Conservation (phyloP, 2,797 vertebrate genomes). For the Dendrocincla fuliginosa region DNA sequence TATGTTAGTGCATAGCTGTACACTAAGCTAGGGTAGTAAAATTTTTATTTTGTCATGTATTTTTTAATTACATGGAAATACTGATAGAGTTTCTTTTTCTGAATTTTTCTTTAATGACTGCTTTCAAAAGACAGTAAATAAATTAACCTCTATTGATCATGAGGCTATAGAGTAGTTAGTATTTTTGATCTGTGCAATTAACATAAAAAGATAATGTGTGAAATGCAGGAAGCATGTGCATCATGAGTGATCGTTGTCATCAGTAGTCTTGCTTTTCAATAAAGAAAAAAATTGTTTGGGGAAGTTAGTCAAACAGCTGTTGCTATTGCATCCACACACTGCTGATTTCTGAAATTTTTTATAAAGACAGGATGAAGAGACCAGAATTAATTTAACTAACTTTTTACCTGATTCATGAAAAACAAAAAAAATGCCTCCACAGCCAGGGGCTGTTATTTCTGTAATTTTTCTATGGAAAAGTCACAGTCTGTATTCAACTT, state of each 20-base stretch:
- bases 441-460: slow-evolving; percentile 58
- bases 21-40: not conserved
- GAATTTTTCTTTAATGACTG: not conserved
- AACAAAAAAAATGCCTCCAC: slow-evolving; percentile 58
- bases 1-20: not conserved
- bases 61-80: not conserved
- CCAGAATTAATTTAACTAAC: slow-evolving; percentile 74
- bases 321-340: slow-evolving; percentile 23
- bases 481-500: slow-evolving; percentile 65
- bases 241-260: slow-evolving; percentile 13
- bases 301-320: slow-evolving; percentile 41
- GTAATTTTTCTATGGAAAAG: slow-evolving; percentile 69
- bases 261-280: slow-evolving; percentile 1
- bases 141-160: not conserved
- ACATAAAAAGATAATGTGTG: slow-evolving; percentile 7
- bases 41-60: not conserved
- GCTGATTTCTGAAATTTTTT: slow-evolving; percentile 25
- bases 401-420: slow-evolving; percentile 62
- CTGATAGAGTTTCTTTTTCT: not conserved
- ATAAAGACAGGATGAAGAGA: slow-evolving; percentile 55
- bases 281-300: slow-evolving; percentile 23
- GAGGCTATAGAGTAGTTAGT: not conserved
- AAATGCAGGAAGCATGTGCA: not conserved
- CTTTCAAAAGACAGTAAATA: slow-evolving; percentile 4
- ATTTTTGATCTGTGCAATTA: not conserved